These are phyloP conservation scores for Eueides isabella DNA, from an alignment of 1,140 invertebrate genomes.

Conservation along the genomic window DNA sequence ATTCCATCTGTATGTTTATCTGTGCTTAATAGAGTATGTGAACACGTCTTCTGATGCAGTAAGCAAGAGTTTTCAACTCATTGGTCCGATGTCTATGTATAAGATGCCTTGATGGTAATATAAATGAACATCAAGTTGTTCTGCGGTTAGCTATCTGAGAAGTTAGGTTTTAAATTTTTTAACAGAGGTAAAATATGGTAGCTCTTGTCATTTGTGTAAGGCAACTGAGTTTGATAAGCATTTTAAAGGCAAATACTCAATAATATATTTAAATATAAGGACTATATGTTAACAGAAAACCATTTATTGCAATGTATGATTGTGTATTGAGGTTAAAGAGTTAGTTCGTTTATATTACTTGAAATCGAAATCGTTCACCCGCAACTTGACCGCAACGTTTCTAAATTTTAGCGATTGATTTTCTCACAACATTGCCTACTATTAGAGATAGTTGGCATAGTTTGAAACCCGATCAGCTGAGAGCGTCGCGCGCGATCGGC, in stretches of 20 bases:
- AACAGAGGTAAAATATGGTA: not conserved
- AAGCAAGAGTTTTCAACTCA: slow-evolving; percentile 57
- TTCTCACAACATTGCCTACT: slow-evolving; percentile 64
- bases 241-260: not conserved
- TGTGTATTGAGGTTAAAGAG: slow-evolving; percentile 23
- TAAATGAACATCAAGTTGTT: slow-evolving; percentile 54
- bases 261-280: not conserved
- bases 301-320: not conserved
- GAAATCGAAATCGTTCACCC: slow-evolving; percentile 42
- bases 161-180: slow-evolving; percentile 26
- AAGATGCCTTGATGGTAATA: slow-evolving; percentile 46
- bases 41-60: slow-evolving; percentile 61
- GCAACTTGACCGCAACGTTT: slow-evolving; percentile 43
- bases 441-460: slow-evolving; percentile 59
- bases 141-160: slow-evolving; percentile 49
- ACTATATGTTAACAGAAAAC: not conserved
- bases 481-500: slow-evolving; percentile 54
- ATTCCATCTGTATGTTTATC: slow-evolving; percentile 62
- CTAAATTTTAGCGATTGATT: slow-evolving; percentile 51
- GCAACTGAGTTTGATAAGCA: not conserved
- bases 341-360: slow-evolving; percentile 32
- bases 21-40: slow-evolving; percentile 73
- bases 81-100: slow-evolving; percentile 46
- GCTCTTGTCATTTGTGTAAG: not conserved
- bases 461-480: slow-evolving; percentile 66